Percentiles rank a stretch among this genome's conserved stretches.
Conservation (phyloP, 2,113 vertebrate species). For the Tautogolabrus adspersus region DNA sequence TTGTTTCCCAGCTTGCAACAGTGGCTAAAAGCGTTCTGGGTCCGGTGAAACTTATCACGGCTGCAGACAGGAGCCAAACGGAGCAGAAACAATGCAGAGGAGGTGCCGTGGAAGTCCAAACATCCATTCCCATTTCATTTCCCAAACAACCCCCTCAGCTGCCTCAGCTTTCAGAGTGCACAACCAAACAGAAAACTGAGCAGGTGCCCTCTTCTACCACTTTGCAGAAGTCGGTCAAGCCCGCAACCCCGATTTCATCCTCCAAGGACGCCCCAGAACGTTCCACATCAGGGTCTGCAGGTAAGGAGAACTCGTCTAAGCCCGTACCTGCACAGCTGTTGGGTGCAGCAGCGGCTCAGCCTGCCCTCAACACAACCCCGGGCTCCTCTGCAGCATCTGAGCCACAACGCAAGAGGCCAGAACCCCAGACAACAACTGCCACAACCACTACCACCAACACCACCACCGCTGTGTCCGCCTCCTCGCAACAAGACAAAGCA, state of each 20-base stretch:
- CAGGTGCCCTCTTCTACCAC: slow-evolving; percentile 15
- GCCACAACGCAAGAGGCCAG: slow-evolving; percentile 75
- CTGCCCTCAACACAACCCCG: neutral
- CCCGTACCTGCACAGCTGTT: neutral
- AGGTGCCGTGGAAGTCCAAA: slow-evolving; percentile 42
- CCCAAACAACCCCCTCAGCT: slow-evolving; percentile 51
- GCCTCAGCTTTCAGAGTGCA: slow-evolving; percentile 1
- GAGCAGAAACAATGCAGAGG: slow-evolving; percentile 63
- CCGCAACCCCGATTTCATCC: slow-evolving; percentile 19
- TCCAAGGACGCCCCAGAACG: slow-evolving; percentile 51
- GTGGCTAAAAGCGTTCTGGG: slow-evolving; percentile 85
- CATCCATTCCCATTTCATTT: neutral
- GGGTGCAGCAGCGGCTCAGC: slow-evolving; percentile 12
- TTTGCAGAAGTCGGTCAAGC: slow-evolving; percentile 28
- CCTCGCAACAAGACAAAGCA: slow-evolving; percentile 79
- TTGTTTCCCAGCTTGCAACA: slow-evolving; percentile 75
- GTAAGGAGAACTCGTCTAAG: neutral
- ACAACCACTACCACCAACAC: slow-evolving; percentile 16
- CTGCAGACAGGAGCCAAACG: slow-evolving; percentile 71
- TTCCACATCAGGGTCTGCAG: slow-evolving; percentile 54
- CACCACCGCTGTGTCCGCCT: slow-evolving; percentile 18
- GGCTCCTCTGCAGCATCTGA: slow-evolving; percentile 29
- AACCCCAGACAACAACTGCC: slow-evolving; percentile 62
- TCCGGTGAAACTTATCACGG: slow-evolving; percentile 81
- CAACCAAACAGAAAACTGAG: slow-evolving; percentile 56